Evolutionary conservation across 2,113 vertebrate species (phyloP).

Genomic region (Progne subis): DNA sequence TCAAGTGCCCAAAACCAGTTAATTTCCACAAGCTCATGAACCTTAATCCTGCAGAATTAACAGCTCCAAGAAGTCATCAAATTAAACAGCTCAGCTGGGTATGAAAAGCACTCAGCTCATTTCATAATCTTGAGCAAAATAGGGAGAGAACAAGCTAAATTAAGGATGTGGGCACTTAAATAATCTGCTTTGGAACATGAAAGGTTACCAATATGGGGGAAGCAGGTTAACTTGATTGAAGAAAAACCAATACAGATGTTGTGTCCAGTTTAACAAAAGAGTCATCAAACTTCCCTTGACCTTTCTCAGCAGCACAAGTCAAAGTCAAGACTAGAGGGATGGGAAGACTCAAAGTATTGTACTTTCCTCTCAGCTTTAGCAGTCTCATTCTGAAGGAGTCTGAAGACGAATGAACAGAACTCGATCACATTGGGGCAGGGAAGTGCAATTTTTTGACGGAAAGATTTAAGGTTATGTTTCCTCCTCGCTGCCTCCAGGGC

Average conservation of each 20-base stretch:
- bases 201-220: neutral
- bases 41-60: neutral
- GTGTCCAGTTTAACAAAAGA: neutral
- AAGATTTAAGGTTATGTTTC: conserved; percentile 55
- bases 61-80: neutral
- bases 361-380: neutral
- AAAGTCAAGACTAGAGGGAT: neutral
- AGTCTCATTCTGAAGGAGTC: neutral
- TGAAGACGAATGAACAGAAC: conserved; percentile 12
- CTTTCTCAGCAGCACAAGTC: neutral
- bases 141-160: neutral
- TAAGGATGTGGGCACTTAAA: neutral
- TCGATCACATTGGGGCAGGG: neutral
- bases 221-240: neutral
- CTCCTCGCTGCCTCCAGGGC: conserved; percentile 41
- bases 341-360: neutral
- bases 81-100: neutral
- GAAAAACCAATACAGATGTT: fast-evolving
- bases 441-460: neutral
- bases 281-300: neutral
- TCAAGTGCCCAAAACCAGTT: neutral
- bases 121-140: neutral
- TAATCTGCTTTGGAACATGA: neutral
- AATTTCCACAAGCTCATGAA: neutral
- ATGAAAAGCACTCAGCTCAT: neutral